Conservation (phyloP, 2,113 vertebrate genomes). For the Campylomormyrus numenius region DNA sequence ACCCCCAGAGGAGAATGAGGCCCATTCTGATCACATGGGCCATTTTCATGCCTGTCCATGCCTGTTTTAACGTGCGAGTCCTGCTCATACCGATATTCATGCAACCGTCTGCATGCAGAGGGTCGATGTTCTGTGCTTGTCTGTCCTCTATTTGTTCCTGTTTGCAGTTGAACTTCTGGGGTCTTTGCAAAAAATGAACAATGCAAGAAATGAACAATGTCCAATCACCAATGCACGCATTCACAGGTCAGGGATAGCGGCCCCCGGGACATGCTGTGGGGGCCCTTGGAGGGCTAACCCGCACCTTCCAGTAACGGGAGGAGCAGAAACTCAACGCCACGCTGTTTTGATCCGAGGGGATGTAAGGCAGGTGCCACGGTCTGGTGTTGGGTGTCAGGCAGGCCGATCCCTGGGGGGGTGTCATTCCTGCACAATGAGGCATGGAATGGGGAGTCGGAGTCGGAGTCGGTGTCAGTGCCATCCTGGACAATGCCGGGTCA, state of each 20-base stretch:
- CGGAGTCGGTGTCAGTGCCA: constrained; percentile 1
- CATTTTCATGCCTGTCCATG: background rate
- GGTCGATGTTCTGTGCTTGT: too few species aligned
- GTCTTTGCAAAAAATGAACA: background rate
- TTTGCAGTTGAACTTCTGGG: background rate
- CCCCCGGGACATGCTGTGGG: background rate
- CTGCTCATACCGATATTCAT: background rate
- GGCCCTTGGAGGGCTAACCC: background rate
- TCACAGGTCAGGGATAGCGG: background rate
- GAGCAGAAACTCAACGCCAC: background rate
- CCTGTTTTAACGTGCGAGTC: background rate
- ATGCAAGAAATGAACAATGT: background rate
- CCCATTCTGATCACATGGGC: background rate
- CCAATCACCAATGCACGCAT: background rate
- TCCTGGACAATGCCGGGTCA: background rate
- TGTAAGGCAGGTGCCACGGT: constrained; percentile 25
- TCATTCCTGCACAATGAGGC: constrained; percentile 13
- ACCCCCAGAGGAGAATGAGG: background rate
- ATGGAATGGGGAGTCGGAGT: constrained; percentile 15
- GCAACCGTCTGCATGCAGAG: background rate
- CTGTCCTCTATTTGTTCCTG: background rate
- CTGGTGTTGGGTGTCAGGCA: constrained; percentile 32
- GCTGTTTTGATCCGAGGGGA: constrained; percentile 10
- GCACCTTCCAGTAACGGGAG: background rate
- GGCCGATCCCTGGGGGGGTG: constrained; percentile 18